phyloP scores from a whole-genome alignment of 2,797 vertebrate genomes.

The Karalla daura region DNA sequence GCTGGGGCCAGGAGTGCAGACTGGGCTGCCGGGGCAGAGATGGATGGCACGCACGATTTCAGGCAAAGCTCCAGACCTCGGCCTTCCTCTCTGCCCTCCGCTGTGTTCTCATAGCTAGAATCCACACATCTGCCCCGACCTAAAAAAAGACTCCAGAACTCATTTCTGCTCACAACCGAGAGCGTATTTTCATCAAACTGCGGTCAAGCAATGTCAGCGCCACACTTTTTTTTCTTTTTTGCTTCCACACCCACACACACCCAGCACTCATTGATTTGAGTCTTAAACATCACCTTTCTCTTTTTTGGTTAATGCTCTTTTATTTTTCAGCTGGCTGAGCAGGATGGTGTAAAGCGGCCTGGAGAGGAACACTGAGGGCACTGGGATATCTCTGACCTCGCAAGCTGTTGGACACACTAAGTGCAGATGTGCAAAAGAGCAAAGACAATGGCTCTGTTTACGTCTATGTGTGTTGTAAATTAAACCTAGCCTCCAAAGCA shows the following conservation, averaged over 20 bases:
- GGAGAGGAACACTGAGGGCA: slow-evolving; percentile 12
- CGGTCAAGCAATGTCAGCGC: not conserved
- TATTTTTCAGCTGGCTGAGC: slow-evolving; percentile 11
- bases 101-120: slow-evolving; percentile 39
- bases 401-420: slow-evolving; percentile 33
- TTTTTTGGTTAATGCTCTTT: not conserved
- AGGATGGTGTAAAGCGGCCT: not conserved
- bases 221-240: too few relatives aligned
- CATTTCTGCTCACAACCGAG: not conserved
- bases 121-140: slow-evolving; percentile 36
- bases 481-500: too few relatives aligned
- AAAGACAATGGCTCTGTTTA: slow-evolving; percentile 5
- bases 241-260: not conserved
- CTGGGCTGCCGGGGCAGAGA: slow-evolving; percentile 35
- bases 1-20: slow-evolving; percentile 42
- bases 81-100: slow-evolving; percentile 22
- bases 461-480: not conserved
- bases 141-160: slow-evolving; percentile 9
- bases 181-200: not conserved
- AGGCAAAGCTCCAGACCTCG: slow-evolving; percentile 49
- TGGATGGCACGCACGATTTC: slow-evolving; percentile 48
- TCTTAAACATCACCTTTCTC: not conserved
- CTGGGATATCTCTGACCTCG: slow-evolving; percentile 14
- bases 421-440: slow-evolving; percentile 36
- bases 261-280: not conserved